Evolutionary conservation across 1,140 invertebrate species (phyloP), one percentile per base, ranked within the genome.

Genomic region (Reticulitermes speratus): DNA sequence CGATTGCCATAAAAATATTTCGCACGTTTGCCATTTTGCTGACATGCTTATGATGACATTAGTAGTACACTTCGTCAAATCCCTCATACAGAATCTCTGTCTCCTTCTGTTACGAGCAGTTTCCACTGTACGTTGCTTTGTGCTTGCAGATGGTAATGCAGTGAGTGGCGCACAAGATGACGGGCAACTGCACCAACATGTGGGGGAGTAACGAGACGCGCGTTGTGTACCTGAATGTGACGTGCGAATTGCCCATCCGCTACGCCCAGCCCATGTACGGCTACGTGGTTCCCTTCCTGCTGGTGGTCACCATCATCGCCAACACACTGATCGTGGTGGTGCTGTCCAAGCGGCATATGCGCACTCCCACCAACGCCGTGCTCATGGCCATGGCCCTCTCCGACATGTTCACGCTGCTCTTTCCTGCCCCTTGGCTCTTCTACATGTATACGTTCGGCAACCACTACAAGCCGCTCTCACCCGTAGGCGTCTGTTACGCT

Each of bases 361-460:
- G 93, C 65, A 94, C 94, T 6, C 95, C 95, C 0, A 96, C 95
- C 19, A 96, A 96, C 90, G 90, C 92, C 3, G 93, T 96, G 11
- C 90, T 96, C 0, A 92, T 95, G 88, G 93, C 96, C 9, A 98
- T 99, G 97, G 97, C 98, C 0, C 93, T 99, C 2, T 97, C 96
- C 87, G 97, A 99, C 91, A 96, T 98, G 94, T 94, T 98, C 89
- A 98, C 97, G 0, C 94, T 98, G 88, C 92, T 98, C 30, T 96
- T 97, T 89, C 97, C 97, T 1, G 94, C 97, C 3, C 97, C 97
- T 0, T 96, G 96, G 93, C 92, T 97, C 21, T 95, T 97, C 90
- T 97, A 98, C 91, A 97, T 98, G 94, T 98, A 97, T 92, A 96
- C 96, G 11, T 95, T 98, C 87, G 96, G 96, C 45, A 96, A 97